Percentiles rank a stretch among this genome's conserved stretches.
These are phyloP conservation scores for Pangasianodon gigas DNA, from an alignment of 2,113 vertebrate genomes.

Conservation along the genomic window DNA sequence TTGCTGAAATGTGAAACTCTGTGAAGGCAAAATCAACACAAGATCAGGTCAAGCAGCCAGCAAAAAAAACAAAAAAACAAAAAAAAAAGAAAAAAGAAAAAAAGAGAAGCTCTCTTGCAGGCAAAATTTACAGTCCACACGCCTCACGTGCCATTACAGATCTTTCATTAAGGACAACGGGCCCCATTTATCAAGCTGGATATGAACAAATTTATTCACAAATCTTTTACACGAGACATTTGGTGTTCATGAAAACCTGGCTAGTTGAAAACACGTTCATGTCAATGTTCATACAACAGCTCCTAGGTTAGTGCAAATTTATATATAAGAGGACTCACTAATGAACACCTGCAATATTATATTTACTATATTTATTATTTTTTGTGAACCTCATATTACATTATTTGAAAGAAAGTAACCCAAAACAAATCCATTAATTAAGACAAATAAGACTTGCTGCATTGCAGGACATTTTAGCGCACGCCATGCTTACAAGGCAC, in stretches of 20 bases:
- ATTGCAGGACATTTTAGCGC: neutral
- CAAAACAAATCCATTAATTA: neutral
- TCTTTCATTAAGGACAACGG: neutral
- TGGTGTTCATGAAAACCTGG: neutral
- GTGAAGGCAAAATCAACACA: conserved; percentile 20
- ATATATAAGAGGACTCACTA: neutral
- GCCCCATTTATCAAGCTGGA: neutral
- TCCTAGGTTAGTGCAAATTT: neutral
- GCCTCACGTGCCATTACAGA: neutral
- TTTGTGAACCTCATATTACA: neutral
- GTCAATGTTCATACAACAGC: too few species aligned
- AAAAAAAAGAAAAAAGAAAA: neutral
- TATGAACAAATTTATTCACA: neutral
- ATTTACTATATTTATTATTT: too few species aligned
- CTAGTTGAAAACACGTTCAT: neutral
- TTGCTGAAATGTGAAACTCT: neutral
- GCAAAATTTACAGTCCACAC: neutral
- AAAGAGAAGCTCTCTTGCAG: neutral
- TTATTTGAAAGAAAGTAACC: neutral
- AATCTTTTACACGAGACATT: neutral
- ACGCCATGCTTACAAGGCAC: neutral
- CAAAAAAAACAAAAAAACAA: neutral
- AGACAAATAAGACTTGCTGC: neutral
- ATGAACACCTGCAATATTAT: neutral
- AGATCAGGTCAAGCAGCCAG: neutral